phyloP scores from a whole-genome alignment of 2,797 vertebrate species.

The Craterocephalus amniculus region DNA sequence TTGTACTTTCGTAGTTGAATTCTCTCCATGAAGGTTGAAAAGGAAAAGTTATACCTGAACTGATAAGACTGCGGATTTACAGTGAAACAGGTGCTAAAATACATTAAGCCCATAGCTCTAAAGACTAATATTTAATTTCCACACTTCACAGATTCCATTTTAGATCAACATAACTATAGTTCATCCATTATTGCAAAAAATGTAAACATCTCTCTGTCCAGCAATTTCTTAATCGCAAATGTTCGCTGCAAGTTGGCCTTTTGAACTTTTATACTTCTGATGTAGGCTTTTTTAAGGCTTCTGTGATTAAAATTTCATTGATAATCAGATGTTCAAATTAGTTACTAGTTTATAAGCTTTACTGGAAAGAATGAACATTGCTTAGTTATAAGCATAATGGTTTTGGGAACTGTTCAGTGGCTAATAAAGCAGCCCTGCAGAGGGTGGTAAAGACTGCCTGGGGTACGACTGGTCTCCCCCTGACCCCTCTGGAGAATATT shows the following conservation, averaged over 20 bases:
- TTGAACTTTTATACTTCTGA: slow-evolving; percentile 9
- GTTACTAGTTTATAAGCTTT: not conserved
- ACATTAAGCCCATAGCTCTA: slow-evolving; percentile 63
- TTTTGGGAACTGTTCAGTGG: not conserved
- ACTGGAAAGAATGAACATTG: not conserved
- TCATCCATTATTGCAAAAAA: slow-evolving; percentile 83
- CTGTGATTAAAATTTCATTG: not conserved
- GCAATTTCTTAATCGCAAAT: slow-evolving; percentile 67
- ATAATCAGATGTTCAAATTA: not conserved
- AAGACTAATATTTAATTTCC: slow-evolving; percentile 55
- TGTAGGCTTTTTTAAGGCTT: not conserved
- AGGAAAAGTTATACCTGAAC: slow-evolving; percentile 70
- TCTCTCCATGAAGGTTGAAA: slow-evolving; percentile 50
- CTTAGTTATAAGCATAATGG: not conserved
- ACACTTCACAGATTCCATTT: slow-evolving; percentile 70
- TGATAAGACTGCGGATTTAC: slow-evolving; percentile 58
- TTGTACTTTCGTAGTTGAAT: slow-evolving; percentile 53
- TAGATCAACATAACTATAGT: slow-evolving; percentile 64
- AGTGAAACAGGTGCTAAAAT: slow-evolving; percentile 57
- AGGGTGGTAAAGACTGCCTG: not conserved
- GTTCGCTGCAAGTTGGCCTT: slow-evolving; percentile 36
- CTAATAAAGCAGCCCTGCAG: not conserved
- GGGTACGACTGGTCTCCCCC: not conserved
- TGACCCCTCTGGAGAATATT: not conserved
- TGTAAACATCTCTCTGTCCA: slow-evolving; percentile 76